A percentile compares a stretch with the other conserved stretches of the same genome.
Conservation (phyloP, 2,888 invertebrate species). For the Nemotelus nigrinus region DNA sequence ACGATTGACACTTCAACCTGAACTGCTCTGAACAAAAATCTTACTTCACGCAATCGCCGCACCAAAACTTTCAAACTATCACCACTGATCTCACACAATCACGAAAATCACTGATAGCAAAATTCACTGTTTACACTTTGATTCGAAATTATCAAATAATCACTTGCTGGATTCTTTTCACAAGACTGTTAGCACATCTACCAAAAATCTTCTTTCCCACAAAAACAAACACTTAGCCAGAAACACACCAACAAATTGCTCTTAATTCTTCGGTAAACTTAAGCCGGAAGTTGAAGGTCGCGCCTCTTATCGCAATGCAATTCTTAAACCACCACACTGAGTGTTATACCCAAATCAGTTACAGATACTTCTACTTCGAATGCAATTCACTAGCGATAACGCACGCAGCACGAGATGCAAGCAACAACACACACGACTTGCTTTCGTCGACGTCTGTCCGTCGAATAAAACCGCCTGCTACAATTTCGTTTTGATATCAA, state of each 20-base stretch:
- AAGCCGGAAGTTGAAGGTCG: constrained; percentile 28
- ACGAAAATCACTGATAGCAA: background rate
- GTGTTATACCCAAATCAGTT: background rate
- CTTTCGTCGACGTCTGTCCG: constrained; percentile 48
- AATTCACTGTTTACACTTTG: background rate
- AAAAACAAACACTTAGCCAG: background rate
- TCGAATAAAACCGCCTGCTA: constrained; percentile 46
- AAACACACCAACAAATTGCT: background rate
- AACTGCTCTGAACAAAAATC: constrained; percentile 19
- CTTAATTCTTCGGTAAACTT: too few species aligned
- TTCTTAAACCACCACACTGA: background rate
- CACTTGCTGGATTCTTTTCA: constrained; percentile 1
- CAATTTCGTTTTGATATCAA: constrained; percentile 36
- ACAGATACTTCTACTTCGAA: background rate
- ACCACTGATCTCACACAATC: too few species aligned
- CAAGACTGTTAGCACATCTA: background rate
- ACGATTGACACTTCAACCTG: constrained; percentile 18
- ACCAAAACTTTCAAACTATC: background rate
- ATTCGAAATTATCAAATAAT: background rate
- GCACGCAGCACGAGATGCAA: background rate
- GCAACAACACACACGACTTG: constrained; percentile 19
- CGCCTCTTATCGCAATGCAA: too few species aligned
- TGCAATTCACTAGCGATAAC: background rate
- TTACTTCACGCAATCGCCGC: constrained; percentile 9
- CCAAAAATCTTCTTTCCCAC: background rate